Evolutionary conservation across 2,797 vertebrate genomes (phyloP), one percentile per base, ranked within the genome.

Genomic region (Pristis pectinata): DNA sequence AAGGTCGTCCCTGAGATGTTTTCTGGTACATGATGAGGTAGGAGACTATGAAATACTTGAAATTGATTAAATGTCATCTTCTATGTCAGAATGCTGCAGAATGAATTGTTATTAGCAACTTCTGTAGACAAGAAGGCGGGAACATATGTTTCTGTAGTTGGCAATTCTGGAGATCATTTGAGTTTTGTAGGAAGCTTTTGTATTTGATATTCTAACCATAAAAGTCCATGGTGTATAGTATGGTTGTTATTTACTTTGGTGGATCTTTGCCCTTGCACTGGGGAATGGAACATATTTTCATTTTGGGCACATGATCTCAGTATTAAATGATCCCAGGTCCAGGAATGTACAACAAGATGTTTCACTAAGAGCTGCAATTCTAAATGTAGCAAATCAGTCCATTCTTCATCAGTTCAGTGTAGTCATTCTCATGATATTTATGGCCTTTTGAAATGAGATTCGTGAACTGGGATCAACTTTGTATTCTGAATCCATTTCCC

Each of bases 21-120:
- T 67, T 37, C 87, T 41, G 64, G n/a, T 91, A 64, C 22, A 22
- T 37, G 19, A 91, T 27, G 61, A 67, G 6, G 67, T 91, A 91
- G 77, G 77, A 79, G 61, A 41, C 61, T 24, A 67, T 91, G 61
- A 37, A 91, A 67, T 91, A 91, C 87, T 91, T 64, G 87, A 67
- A 67, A 91, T 41, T 67, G 87, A 91, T 91, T 67, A 67, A 67
- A 37, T 41, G 59, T 87, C 13, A 5, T 91, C 34, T 61, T 91
- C 87, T 67, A 41, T 91, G 37, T 91, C 59, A 41, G 59, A 64
- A 37, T 85, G 82, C 82, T 85, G 49, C 82, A 85, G 82, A 85
- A 87, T 59, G 53, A 87, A 87, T 87, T 87, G 83, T 34, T 59
- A 87, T 87, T 15, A 56, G 53, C 53, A 59, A 56, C 83, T 87